Evolutionary conservation across 30 jellyfish, hydroid and myxozoan species (phyloP), one percentile per base, ranked within the genome.

Genomic region (Hydractinia symbiolongicarpus): DNA sequence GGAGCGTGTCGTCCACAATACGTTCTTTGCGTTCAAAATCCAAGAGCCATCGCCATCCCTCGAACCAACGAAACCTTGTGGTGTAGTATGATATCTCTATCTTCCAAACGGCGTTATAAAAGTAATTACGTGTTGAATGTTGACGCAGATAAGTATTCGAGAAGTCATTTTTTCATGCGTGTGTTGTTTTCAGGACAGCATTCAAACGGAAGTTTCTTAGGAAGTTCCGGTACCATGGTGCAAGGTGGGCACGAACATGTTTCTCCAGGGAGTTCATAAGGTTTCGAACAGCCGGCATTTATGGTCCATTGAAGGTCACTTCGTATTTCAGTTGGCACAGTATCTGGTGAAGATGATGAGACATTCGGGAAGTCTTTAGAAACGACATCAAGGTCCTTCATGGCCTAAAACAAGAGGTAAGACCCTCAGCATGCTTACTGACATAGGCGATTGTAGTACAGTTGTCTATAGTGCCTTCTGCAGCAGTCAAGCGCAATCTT

Each of bases 31-130:
- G n/a, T n/a, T n/a, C n/a, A n/a, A n/a, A n/a, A n/a, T n/a, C n/a
- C 78, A 11, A 11, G 50, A 14, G 50, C 9, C 50, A 21, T 52
- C 19, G 10, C 68, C 68, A 57, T 15, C 82, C 10, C 86, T 85
- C 4, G 86, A 79, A 71, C 61, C 40, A 5, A 79, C 83, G 88
- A 79, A 79, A 10, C 86, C 88, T 67, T 79, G 88, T 17, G 88
- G 85, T 5, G 88, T 78, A 52, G 83, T 79, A 72, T 51, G 44
- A 69, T 79, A 79, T 78, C 88, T 61, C 85, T 85, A 66, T 53
- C 88, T 85, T 20, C 85, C 86, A 66, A 67, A 79, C 30, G 88
- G 88, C 53, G 88, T 53, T 50, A 79, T 79, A 79, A 79, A 79
- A 9, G 88, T 79, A 52, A 85, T 79, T n/a, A 79, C 86, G 68